phyloP scores from a whole-genome alignment of 2,113 vertebrate genomes.

The Struthio camelus region DNA sequence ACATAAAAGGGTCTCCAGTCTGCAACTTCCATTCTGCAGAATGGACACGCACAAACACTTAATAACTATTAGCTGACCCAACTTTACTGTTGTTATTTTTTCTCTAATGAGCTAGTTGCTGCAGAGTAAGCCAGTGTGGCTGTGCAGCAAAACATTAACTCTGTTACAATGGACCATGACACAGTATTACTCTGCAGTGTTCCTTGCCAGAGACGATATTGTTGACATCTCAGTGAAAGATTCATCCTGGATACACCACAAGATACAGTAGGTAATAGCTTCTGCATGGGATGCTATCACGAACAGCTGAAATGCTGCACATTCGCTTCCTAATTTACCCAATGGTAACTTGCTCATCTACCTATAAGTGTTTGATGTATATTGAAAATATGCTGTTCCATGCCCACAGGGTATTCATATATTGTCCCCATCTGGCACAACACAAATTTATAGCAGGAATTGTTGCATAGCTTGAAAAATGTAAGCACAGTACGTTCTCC shows the following conservation, averaged over 20 bases:
- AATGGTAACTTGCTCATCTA: not conserved
- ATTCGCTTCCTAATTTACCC: not conserved
- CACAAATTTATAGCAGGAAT: not conserved
- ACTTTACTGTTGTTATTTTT: not conserved
- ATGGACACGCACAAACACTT: not conserved
- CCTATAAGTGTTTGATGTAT: not conserved
- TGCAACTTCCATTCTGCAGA: not conserved
- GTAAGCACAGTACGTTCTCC: slow-evolving; percentile 1
- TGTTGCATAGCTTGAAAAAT: slow-evolving; percentile 27
- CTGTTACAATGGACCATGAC: not conserved
- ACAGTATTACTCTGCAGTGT: not conserved
- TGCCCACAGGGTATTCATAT: not conserved
- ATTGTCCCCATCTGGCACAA: not conserved
- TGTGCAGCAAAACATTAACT: not conserved
- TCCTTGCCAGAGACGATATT: not conserved
- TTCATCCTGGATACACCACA: not conserved
- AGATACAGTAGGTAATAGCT: not conserved
- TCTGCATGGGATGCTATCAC: not conserved
- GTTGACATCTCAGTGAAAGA: not conserved
- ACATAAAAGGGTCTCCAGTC: not conserved
- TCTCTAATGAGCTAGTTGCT: not conserved
- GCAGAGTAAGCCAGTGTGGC: not conserved
- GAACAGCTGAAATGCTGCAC: not conserved
- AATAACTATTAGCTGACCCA: not conserved
- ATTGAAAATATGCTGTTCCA: not conserved